phyloP scores from a whole-genome alignment of 2,888 invertebrate species.

The Hypomecis atomaria region DNA sequence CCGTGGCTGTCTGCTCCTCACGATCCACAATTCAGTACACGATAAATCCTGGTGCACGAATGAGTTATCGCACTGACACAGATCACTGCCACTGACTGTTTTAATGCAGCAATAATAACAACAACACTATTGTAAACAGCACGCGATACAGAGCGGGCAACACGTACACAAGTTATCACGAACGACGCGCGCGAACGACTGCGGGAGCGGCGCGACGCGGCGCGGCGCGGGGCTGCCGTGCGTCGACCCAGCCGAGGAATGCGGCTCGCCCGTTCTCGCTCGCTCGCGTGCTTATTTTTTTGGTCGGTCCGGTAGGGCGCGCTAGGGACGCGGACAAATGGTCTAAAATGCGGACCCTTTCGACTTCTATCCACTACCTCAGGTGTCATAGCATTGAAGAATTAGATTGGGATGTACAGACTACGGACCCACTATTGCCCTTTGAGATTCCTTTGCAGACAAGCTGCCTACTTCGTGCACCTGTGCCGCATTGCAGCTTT shows the following conservation, averaged over 20 bases:
- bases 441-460: slow-evolving; percentile 12
- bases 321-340: slow-evolving; percentile 42
- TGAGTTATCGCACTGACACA: slow-evolving; percentile 58
- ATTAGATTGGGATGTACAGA: neutral
- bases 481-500: slow-evolving; percentile 42
- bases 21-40: slow-evolving; percentile 61
- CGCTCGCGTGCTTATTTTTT: slow-evolving; percentile 68
- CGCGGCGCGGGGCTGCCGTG: slow-evolving; percentile 41
- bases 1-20: slow-evolving; percentile 70
- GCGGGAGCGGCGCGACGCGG: slow-evolving; percentile 49
- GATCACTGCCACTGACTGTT: slow-evolving; percentile 69
- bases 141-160: slow-evolving; percentile 65
- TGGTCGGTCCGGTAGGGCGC: slow-evolving; percentile 59
- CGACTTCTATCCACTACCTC: neutral
- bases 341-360: slow-evolving; percentile 18
- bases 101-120: slow-evolving; percentile 61
- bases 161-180: slow-evolving; percentile 59
- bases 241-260: slow-evolving; percentile 80
- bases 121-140: slow-evolving; percentile 77
- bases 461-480: slow-evolving; percentile 22
- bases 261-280: slow-evolving; percentile 78
- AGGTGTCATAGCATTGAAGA: slow-evolving; percentile 3
- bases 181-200: slow-evolving; percentile 79
- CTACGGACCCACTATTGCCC: neutral
- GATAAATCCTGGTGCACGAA: slow-evolving; percentile 48